Evolutionary conservation across 2,888 invertebrate species (phyloP).

Genomic region (Chironomus riparius): DNA sequence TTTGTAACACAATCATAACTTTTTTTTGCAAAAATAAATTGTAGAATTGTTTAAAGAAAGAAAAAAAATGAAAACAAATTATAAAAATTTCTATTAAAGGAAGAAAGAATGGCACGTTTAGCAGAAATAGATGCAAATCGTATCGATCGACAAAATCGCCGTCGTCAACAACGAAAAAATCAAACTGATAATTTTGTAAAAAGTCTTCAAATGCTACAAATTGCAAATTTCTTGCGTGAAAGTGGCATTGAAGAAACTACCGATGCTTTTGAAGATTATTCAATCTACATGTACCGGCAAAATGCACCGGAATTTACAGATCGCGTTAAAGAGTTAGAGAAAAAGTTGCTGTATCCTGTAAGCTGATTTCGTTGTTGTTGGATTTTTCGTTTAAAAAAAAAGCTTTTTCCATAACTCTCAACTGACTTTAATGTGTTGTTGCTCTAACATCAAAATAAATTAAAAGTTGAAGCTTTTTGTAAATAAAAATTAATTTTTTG

Average conservation of each 20-base stretch:
- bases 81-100: constrained; percentile 42
- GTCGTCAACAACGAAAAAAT: constrained; percentile 60
- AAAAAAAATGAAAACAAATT: neutral
- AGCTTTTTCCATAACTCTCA: too few relatives aligned
- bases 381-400: constrained; percentile 19
- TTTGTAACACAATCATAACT: neutral
- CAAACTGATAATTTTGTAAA: constrained; percentile 75
- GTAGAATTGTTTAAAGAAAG: neutral
- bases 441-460: too few relatives aligned
- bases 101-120: constrained; percentile 64
- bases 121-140: constrained; percentile 64
- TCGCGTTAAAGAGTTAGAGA: constrained; percentile 71
- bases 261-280: constrained; percentile 68
- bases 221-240: constrained; percentile 54
- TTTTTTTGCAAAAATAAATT: neutral
- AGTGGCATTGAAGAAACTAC: constrained; percentile 45
- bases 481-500: neutral
- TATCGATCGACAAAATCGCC: constrained; percentile 53
- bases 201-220: constrained; percentile 75
- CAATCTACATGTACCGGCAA: constrained; percentile 75
- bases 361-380: constrained; percentile 37
- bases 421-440: too few relatives aligned
- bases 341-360: constrained; percentile 64
- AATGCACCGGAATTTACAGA: constrained; percentile 77
- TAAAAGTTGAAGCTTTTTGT: neutral